Evolutionary conservation across 1,140 invertebrate genomes (phyloP), one percentile per base, ranked within the genome.

Genomic region (Cyphomyrmex costatus): DNA sequence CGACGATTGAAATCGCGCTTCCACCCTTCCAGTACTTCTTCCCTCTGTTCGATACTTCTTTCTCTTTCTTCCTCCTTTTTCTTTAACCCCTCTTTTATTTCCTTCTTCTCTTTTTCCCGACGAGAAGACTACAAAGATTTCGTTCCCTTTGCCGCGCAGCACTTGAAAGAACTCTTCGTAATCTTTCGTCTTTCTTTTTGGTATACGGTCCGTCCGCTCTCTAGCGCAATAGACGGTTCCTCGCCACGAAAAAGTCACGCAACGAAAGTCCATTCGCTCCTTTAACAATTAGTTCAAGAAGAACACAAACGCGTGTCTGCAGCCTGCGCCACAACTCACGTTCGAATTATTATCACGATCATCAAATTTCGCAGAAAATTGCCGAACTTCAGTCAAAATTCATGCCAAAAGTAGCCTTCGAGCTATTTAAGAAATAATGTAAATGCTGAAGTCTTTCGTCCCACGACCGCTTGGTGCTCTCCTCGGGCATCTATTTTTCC

Each of bases 11-110:
- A 89, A 89, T 36, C 77, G 70, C 77, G 70, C 77, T 63, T 68
- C 56, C 46, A 79, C 89, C 88, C 89, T 90, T 89, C 76, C 87
- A 73, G 86, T 85, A 80, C 51, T 89, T 89, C 61, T 65, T 63
- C 53, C 33, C 86, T 76, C 60, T 5, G 42, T 56, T n/a, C 19
- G 53, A 58, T 27, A 30, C 60, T 49, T 30, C n/a, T 56, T 56
- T 56, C 46, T 77, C 14, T 71, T 16, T 63, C 61, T 78, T 70
- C 42, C 27, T 82, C 78, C 83, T 89, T 79, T 86, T 74, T 86
- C 33, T 46, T 27, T 68, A 33, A 21, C 61, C 0, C 46, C 30
- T n/a, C 42, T 68, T 86, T 80, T 71, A 79, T 89, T 78, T 21
- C 7, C 30, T 27, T 80, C 56, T 56, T 49, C 46, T 71, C 56